A percentile compares a stretch with the other conserved stretches of the same genome.
phyloP scores from a whole-genome alignment of 2,797 vertebrate genomes.

The Leptatherina wallacei region DNA sequence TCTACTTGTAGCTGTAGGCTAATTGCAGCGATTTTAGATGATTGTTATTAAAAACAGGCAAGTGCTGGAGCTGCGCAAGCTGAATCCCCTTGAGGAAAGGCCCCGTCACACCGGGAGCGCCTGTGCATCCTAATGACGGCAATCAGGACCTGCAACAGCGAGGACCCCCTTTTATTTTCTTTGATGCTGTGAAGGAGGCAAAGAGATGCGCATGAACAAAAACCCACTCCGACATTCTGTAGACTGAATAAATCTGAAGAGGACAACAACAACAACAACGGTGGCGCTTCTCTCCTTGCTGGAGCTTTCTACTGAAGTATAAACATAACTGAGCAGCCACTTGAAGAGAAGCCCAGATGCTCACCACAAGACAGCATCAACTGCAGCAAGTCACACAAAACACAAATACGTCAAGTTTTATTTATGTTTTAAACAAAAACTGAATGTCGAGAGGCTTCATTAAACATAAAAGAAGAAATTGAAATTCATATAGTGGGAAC shows the following conservation, averaged over 20 bases:
- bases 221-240: constrained; percentile 55
- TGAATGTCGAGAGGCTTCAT: constrained; percentile 33
- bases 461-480: neutral
- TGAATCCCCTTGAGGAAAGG: constrained; percentile 69
- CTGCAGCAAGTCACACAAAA: neutral
- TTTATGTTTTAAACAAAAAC: constrained; percentile 8
- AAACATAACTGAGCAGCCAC: constrained; percentile 27
- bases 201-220: constrained; percentile 36
- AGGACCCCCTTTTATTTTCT: constrained; percentile 73
- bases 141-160: constrained; percentile 70
- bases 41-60: constrained; percentile 85
- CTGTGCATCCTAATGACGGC: constrained; percentile 75
- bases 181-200: constrained; percentile 46
- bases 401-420: constrained; percentile 15
- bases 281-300: constrained; percentile 10
- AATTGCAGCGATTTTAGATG: constrained; percentile 84
- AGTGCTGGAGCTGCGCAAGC: constrained; percentile 66
- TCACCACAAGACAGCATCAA: constrained; percentile 10
- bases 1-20: constrained; percentile 76
- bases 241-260: constrained; percentile 63
- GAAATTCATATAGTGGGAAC: neutral
- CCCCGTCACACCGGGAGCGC: constrained; percentile 66
- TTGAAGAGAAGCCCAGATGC: constrained; percentile 12
- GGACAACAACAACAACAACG: constrained; percentile 25
- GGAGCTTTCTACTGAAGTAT: neutral